phyloP scores from a whole-genome alignment of 2,113 vertebrate species.

The Phalacrocorax carbo region DNA sequence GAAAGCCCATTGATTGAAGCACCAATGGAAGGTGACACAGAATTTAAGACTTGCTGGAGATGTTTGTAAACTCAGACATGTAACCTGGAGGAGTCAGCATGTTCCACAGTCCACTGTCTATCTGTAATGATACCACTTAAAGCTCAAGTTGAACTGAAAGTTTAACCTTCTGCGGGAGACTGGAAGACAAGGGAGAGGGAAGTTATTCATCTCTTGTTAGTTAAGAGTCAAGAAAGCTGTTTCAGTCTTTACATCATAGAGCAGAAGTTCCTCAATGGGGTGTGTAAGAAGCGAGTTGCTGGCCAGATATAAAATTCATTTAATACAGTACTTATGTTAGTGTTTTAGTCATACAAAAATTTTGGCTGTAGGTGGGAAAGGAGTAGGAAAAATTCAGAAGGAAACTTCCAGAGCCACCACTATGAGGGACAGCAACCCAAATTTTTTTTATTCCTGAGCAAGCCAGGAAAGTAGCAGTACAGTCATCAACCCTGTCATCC shows the following conservation, averaged over 20 bases:
- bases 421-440: background rate
- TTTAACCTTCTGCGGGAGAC: background rate
- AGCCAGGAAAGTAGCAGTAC: background rate
- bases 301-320: background rate
- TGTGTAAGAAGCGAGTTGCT: background rate
- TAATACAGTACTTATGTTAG: background rate
- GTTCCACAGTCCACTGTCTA: background rate
- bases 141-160: background rate
- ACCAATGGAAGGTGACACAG: background rate
- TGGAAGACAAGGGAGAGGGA: background rate
- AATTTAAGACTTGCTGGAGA: background rate
- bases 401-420: background rate
- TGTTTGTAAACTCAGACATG: background rate
- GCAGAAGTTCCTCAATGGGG: background rate
- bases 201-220: background rate
- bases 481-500: background rate
- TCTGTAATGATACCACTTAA: background rate
- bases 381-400: background rate
- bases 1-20: background rate
- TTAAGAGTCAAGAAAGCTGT: background rate
- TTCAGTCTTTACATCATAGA: background rate
- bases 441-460: background rate
- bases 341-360: background rate
- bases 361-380: background rate
- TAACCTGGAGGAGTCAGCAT: background rate